Evolutionary conservation across 1,140 invertebrate species (phyloP).

Genomic region (Caerostris darwini): DNA sequence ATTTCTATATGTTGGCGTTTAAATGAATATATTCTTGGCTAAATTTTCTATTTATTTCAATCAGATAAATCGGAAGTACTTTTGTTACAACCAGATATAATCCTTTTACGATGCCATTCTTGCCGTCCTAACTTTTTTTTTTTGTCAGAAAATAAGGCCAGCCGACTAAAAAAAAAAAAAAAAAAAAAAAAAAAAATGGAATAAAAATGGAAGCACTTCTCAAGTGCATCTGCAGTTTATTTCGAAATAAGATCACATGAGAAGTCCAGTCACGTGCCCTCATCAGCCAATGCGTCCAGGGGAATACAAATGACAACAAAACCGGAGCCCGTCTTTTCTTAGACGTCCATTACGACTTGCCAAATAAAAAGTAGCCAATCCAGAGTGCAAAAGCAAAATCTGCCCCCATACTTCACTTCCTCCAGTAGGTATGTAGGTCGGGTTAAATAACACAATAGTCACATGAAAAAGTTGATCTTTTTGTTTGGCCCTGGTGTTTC

Average conservation of each 20-base stretch:
- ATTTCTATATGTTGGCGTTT: too few species aligned
- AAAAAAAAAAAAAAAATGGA: too few species aligned
- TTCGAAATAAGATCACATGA: too few species aligned
- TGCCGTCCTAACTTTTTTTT: too few species aligned
- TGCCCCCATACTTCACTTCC: background rate
- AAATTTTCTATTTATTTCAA: too few species aligned
- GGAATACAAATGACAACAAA: background rate
- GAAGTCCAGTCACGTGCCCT: background rate
- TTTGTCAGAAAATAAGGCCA: too few species aligned
- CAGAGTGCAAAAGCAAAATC: background rate
- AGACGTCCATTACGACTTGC: background rate
- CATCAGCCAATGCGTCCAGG: background rate
- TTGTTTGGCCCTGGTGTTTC: constrained; percentile 48
- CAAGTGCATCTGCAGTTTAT: background rate
- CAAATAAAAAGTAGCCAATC: background rate
- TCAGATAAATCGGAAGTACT: too few species aligned
- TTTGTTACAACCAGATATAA: too few species aligned
- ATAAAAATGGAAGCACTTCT: too few species aligned
- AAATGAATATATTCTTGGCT: background rate
- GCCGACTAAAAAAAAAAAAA: too few species aligned
- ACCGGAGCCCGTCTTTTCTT: background rate
- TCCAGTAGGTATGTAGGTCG: constrained; percentile 39
- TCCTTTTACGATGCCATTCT: too few species aligned
- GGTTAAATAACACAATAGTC: constrained; percentile 9
- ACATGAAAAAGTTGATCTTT: constrained; percentile 39